Base-by-base conservation (phyloP, 2,113 vertebrate species). In the Corythoichthys haematopterus region DNA sequence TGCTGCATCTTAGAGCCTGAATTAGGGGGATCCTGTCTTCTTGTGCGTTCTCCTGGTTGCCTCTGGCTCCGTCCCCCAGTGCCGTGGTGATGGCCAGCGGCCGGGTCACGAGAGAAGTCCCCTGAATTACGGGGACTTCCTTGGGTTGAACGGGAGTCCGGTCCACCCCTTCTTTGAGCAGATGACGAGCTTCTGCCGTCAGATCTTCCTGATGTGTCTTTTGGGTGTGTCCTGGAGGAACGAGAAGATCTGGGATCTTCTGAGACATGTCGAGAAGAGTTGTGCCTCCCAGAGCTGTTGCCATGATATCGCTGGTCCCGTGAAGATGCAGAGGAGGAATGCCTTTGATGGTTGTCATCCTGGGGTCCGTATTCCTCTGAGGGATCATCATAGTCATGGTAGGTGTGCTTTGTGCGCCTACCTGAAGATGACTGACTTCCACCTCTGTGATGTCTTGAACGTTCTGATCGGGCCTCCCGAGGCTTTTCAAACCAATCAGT, bases 401-500 rank as follows among this genome's bases (percentile, higher is more conserved):
- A 97, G 70, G 95, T 94, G 84, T 96, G 95, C 85, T 96, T 91
- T 82, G 91, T 85, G 80, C 94, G 94, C 85, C 95, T 94, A 87
- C 96, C 93, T 2, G 96, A 90, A 73, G 96, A 93, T 75, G 94
- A 92, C 68, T 98, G 96, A 87, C 93, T 85, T 55, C 87, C 86
- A 79, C 87, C 75, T 81, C 94, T 90, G 20, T 98, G 95, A 91
- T 97, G 95, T 85, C 95, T 93, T 86, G 96, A 94, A 72, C 94
- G 93, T 81, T 98, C 95, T 14, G 94, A 93, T 75, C 95, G 94
- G n/a, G 92, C 93, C 82, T 99, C 97, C 64, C 95, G 92, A 71
- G 97, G 97, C 80, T 99, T 99, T 90, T 99, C 97, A 93, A 99
- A 99, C 97, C 97, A 99, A 89, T 99, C 97, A 70, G 97, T 99